Evolutionary conservation across 2,797 vertebrate genomes (phyloP).

Genomic region (Percopsis omiscomaycus): DNA sequence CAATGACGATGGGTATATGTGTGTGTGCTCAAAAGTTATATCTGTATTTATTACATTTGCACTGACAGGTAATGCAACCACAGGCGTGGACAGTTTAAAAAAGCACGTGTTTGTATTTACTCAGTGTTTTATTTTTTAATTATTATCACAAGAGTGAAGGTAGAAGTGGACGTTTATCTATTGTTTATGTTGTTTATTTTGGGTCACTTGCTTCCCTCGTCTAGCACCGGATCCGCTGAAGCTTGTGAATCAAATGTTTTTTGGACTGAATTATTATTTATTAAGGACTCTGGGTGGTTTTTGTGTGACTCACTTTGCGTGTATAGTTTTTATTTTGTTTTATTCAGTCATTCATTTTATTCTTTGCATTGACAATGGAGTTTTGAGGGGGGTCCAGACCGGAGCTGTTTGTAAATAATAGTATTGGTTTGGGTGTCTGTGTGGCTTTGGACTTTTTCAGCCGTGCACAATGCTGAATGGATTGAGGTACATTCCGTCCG

Average conservation of each 20-base stretch:
- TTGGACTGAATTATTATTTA: slow-evolving; percentile 55
- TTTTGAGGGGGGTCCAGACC: slow-evolving; percentile 52
- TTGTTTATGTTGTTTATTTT: slow-evolving; percentile 60
- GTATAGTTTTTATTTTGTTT: slow-evolving; percentile 58
- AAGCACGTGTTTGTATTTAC: slow-evolving; percentile 70
- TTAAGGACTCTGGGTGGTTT: slow-evolving; percentile 49
- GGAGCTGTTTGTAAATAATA: slow-evolving; percentile 67
- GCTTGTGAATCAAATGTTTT: slow-evolving; percentile 41
- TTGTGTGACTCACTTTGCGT: slow-evolving; percentile 46
- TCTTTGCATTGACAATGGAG: slow-evolving; percentile 42
- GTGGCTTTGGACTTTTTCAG: slow-evolving; percentile 49
- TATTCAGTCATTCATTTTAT: slow-evolving; percentile 23
- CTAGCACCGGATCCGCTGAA: slow-evolving; percentile 43
- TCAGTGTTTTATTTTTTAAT: slow-evolving; percentile 68
- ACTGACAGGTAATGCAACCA: slow-evolving; percentile 68
- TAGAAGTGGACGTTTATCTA: slow-evolving; percentile 71
- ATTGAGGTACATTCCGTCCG: slow-evolving; percentile 44
- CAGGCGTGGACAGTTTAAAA: slow-evolving; percentile 41
- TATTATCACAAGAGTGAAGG: slow-evolving; percentile 64
- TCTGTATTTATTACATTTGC: slow-evolving; percentile 69
- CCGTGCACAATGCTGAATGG: slow-evolving; percentile 46
- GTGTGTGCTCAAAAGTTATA: slow-evolving; percentile 47
- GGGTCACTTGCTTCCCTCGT: slow-evolving; percentile 49
- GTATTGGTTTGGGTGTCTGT: slow-evolving; percentile 42
- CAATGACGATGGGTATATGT: slow-evolving; percentile 67